Evolutionary conservation across 2,888 invertebrate species (phyloP).

Genomic region (Adelphocoris suturalis): DNA sequence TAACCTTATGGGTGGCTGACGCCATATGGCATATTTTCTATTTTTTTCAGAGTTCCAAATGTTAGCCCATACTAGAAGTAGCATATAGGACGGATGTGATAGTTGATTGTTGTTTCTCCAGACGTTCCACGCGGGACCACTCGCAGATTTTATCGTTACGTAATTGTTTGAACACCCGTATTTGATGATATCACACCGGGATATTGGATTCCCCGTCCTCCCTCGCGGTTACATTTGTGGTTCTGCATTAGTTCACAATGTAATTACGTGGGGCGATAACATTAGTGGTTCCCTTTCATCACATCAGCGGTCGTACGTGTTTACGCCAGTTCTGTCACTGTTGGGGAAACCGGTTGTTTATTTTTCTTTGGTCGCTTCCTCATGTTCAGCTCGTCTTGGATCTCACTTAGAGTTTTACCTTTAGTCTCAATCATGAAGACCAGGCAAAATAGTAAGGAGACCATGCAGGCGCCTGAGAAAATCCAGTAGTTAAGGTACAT

Average conservation of each 20-base stretch:
- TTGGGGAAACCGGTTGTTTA: background rate
- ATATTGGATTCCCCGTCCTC: background rate
- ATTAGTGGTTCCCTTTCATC: background rate
- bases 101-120: background rate
- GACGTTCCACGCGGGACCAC: background rate
- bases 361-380: constrained; percentile 55
- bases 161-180: background rate
- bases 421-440: constrained; percentile 85
- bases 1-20: too few species aligned
- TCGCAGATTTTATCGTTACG: background rate
- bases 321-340: background rate
- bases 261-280: constrained; percentile 32
- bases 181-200: background rate
- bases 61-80: too few species aligned
- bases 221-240: background rate
- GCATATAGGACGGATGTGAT: background rate
- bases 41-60: background rate
- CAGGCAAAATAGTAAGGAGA: constrained; percentile 79
- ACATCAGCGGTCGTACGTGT: background rate
- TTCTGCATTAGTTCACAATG: background rate
- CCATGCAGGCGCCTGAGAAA: constrained; percentile 82
- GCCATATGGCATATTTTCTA: too few species aligned
- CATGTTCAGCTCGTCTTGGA: constrained; percentile 82
- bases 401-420: constrained; percentile 85
- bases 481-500: constrained; percentile 85